These are phyloP conservation scores for Melieria crassipennis DNA, from an alignment of 2,888 invertebrate genomes.

Conservation along the genomic window DNA sequence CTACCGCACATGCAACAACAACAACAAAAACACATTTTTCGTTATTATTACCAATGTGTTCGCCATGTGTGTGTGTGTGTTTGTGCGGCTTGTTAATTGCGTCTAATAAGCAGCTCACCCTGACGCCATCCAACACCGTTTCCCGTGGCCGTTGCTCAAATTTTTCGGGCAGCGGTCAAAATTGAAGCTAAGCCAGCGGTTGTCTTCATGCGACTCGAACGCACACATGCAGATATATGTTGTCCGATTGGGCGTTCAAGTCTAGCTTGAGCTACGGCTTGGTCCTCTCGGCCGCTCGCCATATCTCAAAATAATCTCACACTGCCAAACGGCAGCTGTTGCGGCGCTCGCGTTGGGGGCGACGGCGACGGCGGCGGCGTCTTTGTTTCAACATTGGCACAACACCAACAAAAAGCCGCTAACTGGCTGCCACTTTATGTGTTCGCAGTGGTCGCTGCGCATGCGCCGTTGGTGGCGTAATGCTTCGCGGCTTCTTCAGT, in stretches of 20 bases:
- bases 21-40: background rate
- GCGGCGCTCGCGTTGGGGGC: background rate
- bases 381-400: too few species aligned
- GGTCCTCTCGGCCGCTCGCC: background rate
- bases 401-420: too few species aligned
- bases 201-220: background rate
- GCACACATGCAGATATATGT: background rate
- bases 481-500: too few species aligned
- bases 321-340: background rate
- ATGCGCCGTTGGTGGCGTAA: too few species aligned
- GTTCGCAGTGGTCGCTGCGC: too few species aligned
- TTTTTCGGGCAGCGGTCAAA: background rate
- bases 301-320: background rate
- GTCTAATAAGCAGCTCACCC: background rate
- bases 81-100: conserved; percentile 6
- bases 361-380: background rate
- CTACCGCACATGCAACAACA: too few species aligned
- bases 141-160: background rate
- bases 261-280: background rate
- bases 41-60: background rate
- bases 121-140: background rate
- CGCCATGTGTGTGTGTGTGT: background rate
- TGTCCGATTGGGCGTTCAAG: background rate
- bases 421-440: too few species aligned
- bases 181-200: background rate